Base-by-base conservation (phyloP, 2,113 vertebrate genomes). In the Oncorhynchus clarkii region DNA sequence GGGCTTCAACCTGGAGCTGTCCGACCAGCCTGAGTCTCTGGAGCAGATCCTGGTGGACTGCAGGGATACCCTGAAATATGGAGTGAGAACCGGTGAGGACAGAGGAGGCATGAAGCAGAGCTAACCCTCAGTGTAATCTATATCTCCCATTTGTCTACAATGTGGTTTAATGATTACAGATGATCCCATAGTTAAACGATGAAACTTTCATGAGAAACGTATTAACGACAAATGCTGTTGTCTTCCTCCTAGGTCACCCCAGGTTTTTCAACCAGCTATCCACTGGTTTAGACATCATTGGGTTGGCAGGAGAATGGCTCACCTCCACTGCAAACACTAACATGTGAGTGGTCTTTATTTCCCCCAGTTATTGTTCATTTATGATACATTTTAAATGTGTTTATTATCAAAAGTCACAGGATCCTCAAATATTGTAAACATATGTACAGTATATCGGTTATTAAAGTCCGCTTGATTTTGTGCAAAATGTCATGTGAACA, bases 11-110 rank as follows among this genome's bases (percentile, higher is more conserved):
- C 83, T 99, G 89, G 97, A 99, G 89, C 95, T 99, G 24, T 97
- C 97, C 0, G 97, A 99, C 87, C 96, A 98, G 78, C 98, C 98
- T 0, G 98, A 99, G 87, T 99, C 97, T 49, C 91, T 99, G 89
- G 98, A 99, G 90, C 98, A 99, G 94, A 99, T 99, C 86, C 90
- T 99, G 88, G 98, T 99, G 88, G 98, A 99, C 89, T 99, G 98
- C 89, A 94, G 97, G 87, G 98, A 99, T 88, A 99, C 97, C 0
- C 93, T 99, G 68, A 99, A 99, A 84, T 99, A 99, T 0, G 98
- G 98, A 8, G 97, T 99, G 69, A 94, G 97, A 67, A 99, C 98
- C 95, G 98, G 98, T 99, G 81, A 92, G 84, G 78, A 67, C 71
- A 48, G 39, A 11, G 9, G 20, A 72, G 7, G 16, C 31, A 49